Evolutionary conservation across 2,888 invertebrate genomes (phyloP), one percentile per base, ranked within the genome.

Genomic region (Cantharis rustica): DNA sequence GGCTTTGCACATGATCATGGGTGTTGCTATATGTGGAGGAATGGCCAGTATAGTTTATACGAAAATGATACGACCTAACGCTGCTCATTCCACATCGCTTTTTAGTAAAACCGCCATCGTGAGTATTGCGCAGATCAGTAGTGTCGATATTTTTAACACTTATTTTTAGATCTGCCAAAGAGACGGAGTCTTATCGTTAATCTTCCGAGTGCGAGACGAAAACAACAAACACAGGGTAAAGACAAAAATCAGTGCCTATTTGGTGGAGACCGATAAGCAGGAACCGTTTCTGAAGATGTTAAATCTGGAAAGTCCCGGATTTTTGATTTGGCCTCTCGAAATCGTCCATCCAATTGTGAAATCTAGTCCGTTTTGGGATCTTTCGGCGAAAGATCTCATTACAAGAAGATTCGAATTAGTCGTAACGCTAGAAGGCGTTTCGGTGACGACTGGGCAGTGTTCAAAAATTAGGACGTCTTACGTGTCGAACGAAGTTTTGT

Each of bases 281-380:
- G 92, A 92, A 23, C 93, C 95, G 86, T 93, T 93, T 84, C 93
- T 95, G 83, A 92, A 92, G 81, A 92, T 93, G 81, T 88, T 96
- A 69, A 90, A 91, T 79, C 86, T 94, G 79, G 91, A 91, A 85
- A 91, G 92, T 77, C 90, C 92, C 70, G 92, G 92, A 0, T 92
- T 94, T 47, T 86, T 91, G 61, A 91, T 95, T 61, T 98, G 97
- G 97, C 97, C 97, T 0, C 93, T 95, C 83, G 95, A 95, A 1
- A 92, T 97, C 10, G 94, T 95, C 11, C 97, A 98, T 86, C 91
- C 91, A 76, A 97, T 98, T 79, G 93, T 95, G 84, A 90, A 89
- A 10, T 86, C 87, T 20, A 96, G 96, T 84, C 97, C 97, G 0
- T 91, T 98, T 68, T 95, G 92, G 86, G 92, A 93, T 82, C 91